phyloP scores from a whole-genome alignment of 2,797 vertebrate species.

The Cephalopachus bancanus region DNA sequence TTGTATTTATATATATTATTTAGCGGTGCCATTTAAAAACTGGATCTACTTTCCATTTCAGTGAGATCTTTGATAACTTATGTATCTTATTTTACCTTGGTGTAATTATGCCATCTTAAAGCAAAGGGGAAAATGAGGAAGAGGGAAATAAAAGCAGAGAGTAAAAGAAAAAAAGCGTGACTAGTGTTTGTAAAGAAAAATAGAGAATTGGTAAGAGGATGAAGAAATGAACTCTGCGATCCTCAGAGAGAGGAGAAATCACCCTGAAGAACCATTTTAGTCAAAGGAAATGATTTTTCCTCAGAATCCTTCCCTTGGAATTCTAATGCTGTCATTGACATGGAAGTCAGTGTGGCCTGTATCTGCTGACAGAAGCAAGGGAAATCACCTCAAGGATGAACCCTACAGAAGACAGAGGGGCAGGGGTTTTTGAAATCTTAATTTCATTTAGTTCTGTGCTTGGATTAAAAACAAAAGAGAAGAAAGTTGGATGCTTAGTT shows the following conservation, averaged over 20 bases:
- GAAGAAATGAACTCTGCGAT: not conserved
- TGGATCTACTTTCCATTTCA: not conserved
- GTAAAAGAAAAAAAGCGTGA: not conserved
- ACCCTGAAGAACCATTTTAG: not conserved
- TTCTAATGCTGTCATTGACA: not conserved
- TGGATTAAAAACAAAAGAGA: not conserved
- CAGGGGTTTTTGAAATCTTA: not conserved
- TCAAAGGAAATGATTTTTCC: not conserved
- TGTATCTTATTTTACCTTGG: not conserved
- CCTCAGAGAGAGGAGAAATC: not conserved
- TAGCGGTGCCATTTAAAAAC: not conserved
- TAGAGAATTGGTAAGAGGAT: not conserved
- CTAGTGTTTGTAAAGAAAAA: slow-evolving; percentile 33
- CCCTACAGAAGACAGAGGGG: not conserved
- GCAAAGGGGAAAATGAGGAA: not conserved
- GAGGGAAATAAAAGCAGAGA: not conserved
- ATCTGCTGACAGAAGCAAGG: not conserved
- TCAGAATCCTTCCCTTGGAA: not conserved
- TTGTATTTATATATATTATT: not conserved
- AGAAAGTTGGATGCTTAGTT: slow-evolving; percentile 14
- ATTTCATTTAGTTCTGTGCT: slow-evolving; percentile 25
- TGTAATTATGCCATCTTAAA: not conserved
- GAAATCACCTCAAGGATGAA: not conserved
- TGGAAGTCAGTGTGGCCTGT: fast-evolving
- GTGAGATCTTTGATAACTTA: not conserved